These are phyloP conservation scores for Cydia pomonella DNA, from an alignment of 1,140 invertebrate species.

Conservation along the genomic window DNA sequence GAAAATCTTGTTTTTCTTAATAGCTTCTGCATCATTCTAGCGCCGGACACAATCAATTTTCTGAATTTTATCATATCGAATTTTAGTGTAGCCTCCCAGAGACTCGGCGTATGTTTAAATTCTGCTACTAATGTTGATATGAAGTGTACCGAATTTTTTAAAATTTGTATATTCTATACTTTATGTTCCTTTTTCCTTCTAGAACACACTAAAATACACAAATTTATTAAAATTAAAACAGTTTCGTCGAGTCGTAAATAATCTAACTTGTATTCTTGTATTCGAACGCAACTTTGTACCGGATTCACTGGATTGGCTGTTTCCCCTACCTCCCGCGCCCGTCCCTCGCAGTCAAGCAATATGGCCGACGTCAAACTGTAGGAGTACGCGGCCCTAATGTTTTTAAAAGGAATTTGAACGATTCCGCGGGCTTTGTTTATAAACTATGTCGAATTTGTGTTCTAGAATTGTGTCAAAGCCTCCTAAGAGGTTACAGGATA, in stretches of 20 bases:
- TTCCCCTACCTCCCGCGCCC: conserved; percentile 6
- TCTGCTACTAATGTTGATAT: no score
- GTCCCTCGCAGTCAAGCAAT: conserved; percentile 46
- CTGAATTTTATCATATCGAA: no score
- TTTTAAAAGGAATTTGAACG: conserved; percentile 55
- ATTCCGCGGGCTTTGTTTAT: conserved; percentile 68
- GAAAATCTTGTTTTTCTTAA: no score
- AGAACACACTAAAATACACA: not conserved
- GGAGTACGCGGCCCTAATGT: conserved; percentile 49
- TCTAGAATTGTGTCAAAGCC: conserved; percentile 87
- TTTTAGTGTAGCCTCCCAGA: no score
- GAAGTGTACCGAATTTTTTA: no score
- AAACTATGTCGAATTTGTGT: conserved; percentile 86
- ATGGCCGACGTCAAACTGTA: conserved; percentile 57
- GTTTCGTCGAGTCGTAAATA: conserved; percentile 11
- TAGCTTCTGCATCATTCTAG: no score
- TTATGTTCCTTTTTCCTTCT: no score
- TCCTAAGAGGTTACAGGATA: conserved; percentile 84
- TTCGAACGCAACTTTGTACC: conserved; percentile 24
- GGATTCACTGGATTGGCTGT: conserved; percentile 27
- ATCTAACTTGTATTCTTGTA: conserved; percentile 36
- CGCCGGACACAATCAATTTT: no score
- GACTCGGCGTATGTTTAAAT: no score
- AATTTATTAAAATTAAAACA: not conserved
- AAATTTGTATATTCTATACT: no score